phyloP scores from a whole-genome alignment of 2,113 vertebrate species.

The Aphyosemion australe region DNA sequence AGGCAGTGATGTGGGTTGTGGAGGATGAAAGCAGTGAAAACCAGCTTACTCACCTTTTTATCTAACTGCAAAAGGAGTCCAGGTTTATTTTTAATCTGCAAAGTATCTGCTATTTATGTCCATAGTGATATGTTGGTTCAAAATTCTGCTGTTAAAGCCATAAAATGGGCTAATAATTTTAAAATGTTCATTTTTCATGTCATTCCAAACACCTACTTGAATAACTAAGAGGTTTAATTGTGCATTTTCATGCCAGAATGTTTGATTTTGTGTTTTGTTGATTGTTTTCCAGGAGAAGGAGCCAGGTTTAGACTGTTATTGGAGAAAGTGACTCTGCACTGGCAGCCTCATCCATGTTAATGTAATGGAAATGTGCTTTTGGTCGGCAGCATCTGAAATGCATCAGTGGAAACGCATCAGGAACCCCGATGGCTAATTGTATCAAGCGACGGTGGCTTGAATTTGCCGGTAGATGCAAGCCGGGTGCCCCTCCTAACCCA shows the following conservation, averaged over 20 bases:
- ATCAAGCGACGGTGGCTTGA: conserved; percentile 51
- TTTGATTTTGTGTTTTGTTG: conserved; percentile 20
- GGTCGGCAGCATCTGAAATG: conserved; percentile 59
- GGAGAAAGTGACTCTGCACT: conserved; percentile 53
- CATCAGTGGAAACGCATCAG: conserved; percentile 60
- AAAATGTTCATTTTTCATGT: too few relatives aligned
- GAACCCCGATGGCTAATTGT: conserved; percentile 60
- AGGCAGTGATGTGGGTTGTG: conserved; percentile 45
- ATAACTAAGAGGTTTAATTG: neutral
- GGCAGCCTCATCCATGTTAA: conserved; percentile 40
- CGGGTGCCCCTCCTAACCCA: conserved; percentile 57
- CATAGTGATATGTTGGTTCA: too few relatives aligned
- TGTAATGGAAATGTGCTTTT: conserved; percentile 70
- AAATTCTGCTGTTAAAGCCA: too few relatives aligned
- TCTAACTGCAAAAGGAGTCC: neutral
- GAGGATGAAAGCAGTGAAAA: conserved; percentile 39
- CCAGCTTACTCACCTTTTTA: conserved; percentile 24
- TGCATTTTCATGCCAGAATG: neutral
- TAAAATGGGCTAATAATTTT: too few relatives aligned
- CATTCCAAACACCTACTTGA: too few relatives aligned
- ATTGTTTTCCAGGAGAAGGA: conserved; percentile 58
- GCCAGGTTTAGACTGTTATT: conserved; percentile 47
- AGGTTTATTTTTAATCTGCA: neutral
- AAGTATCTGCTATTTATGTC: too few relatives aligned
- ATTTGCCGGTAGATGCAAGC: conserved; percentile 60